These are phyloP conservation scores for Ptilorrhoa leucosticta DNA, from an alignment of 2,113 vertebrate species.

Conservation along the genomic window DNA sequence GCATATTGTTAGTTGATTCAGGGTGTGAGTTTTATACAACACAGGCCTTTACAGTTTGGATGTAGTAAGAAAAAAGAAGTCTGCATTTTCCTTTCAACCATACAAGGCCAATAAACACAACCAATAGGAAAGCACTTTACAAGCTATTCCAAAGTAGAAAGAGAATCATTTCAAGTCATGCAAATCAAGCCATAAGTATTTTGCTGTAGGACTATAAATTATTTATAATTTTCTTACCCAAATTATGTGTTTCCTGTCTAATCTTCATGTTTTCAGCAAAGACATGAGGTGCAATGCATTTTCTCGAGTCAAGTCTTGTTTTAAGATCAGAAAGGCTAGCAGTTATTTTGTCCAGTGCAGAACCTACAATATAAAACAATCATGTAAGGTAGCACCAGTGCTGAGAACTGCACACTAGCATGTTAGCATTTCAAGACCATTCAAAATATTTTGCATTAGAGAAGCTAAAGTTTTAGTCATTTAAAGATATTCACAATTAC, in stretches of 20 bases:
- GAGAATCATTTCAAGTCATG: not conserved
- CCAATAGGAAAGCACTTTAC: not conserved
- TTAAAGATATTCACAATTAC: not conserved
- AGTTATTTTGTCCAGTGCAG: slow-evolving; percentile 87
- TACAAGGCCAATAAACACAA: not conserved
- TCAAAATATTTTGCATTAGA: not conserved
- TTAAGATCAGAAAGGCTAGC: slow-evolving; percentile 85
- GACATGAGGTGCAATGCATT: slow-evolving; percentile 79
- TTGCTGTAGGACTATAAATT: not conserved
- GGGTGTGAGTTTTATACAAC: not conserved
- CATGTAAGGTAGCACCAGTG: not conserved
- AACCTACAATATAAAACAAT: slow-evolving; percentile 71
- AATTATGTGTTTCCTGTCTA: slow-evolving; percentile 88
- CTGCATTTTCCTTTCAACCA: not conserved
- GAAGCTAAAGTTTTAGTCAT: not conserved
- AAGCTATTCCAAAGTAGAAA: not conserved
- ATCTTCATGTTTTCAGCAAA: slow-evolving; percentile 92
- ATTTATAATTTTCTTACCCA: slow-evolving; percentile 72
- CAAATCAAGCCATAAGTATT: not conserved
- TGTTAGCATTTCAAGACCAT: not conserved
- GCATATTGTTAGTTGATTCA: not conserved
- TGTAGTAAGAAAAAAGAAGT: not conserved
- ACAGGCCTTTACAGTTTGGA: not conserved
- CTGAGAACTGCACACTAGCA: not conserved
- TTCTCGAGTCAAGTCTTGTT: slow-evolving; percentile 84